phyloP scores from a whole-genome alignment of 2,888 invertebrate genomes.

The Melipona beecheii region DNA sequence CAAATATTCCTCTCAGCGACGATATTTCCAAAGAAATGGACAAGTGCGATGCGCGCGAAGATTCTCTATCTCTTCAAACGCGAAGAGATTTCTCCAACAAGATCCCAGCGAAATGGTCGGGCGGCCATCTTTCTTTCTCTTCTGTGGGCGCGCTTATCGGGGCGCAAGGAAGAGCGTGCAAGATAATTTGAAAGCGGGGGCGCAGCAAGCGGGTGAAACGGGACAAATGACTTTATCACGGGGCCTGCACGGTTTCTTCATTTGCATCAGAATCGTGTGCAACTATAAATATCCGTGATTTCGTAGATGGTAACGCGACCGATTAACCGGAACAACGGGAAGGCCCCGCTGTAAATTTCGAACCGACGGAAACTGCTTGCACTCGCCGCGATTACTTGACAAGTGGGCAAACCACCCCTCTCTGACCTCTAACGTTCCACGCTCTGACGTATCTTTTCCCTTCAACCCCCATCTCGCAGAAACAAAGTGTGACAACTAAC shows the following conservation, averaged over 20 bases:
- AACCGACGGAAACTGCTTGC: background rate
- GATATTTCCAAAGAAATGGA: background rate
- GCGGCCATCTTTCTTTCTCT: slow-evolving; percentile 17
- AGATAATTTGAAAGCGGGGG: slow-evolving; percentile 66
- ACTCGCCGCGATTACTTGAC: slow-evolving; percentile 12
- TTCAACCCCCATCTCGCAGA: too few relatives aligned
- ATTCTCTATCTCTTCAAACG: background rate
- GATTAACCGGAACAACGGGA: slow-evolving; percentile 34
- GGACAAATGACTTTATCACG: slow-evolving; percentile 68
- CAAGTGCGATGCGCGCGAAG: background rate
- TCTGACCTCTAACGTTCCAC: too few relatives aligned
- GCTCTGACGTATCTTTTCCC: too few relatives aligned
- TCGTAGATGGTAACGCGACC: slow-evolving; percentile 50
- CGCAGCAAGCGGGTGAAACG: slow-evolving; percentile 46
- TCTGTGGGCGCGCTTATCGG: slow-evolving; percentile 54
- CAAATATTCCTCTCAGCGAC: too few relatives aligned
- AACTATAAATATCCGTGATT: slow-evolving; percentile 66
- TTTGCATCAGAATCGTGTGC: slow-evolving; percentile 65
- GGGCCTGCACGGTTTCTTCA: slow-evolving; percentile 47
- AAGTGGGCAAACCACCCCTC: background rate
- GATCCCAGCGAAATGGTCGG: slow-evolving; percentile 30
- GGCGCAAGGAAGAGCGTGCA: slow-evolving; percentile 53
- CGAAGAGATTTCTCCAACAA: background rate
- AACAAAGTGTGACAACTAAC: too few relatives aligned
- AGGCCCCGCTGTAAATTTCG: slow-evolving; percentile 27